Conservation (phyloP, 2,888 invertebrate species). For the Fissipunctia ypsillon region DNA sequence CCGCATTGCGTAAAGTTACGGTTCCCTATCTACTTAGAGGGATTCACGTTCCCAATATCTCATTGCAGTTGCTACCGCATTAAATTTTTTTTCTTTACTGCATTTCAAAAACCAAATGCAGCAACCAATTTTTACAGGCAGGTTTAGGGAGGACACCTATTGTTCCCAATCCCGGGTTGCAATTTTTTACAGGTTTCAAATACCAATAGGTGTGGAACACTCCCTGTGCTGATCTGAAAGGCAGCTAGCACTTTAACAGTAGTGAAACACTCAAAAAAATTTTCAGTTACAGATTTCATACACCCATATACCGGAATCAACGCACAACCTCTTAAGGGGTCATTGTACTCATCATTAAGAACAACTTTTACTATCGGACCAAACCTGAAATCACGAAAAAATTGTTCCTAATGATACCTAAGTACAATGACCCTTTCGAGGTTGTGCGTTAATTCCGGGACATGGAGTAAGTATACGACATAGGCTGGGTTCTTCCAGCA, state of each 20-base stretch:
- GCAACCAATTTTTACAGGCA: neutral
- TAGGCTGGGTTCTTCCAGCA: neutral
- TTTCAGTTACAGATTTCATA: neutral
- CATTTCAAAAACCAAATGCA: neutral
- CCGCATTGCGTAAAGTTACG: neutral
- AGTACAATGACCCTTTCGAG: no score
- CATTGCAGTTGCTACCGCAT: neutral
- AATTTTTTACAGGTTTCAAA: neutral
- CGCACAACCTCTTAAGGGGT: no score
- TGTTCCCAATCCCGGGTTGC: neutral
- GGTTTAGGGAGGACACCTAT: neutral
- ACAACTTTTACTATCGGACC: no score
- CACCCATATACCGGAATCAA: no score
- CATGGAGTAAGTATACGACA: no score
- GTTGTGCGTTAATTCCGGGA: no score
- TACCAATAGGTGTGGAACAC: neutral
- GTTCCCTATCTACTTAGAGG: no score
- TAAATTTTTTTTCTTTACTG: neutral
- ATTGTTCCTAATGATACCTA: no score
- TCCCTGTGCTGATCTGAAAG: neutral
- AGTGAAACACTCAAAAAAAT: neutral
- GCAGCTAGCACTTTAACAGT: neutral
- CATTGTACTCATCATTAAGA: no score
- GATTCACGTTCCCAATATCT: no score
- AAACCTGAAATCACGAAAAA: no score